Conservation (phyloP, 2,797 vertebrate species). For the Chelon labrosus region DNA sequence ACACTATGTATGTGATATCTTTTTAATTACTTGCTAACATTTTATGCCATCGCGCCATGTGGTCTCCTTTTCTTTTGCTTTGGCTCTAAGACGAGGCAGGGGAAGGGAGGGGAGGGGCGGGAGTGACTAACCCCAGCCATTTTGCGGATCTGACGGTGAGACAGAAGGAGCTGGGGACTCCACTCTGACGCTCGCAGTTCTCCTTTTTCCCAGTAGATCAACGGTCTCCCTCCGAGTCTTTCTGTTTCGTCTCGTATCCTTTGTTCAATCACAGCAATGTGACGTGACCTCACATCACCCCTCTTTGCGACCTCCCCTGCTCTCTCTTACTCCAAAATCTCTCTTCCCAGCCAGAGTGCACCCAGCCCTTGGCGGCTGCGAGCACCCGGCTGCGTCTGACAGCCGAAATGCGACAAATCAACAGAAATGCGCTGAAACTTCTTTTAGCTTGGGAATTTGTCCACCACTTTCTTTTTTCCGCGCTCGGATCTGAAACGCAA, state of each 20-base stretch:
- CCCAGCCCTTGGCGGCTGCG: conserved; percentile 42
- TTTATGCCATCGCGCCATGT: conserved; percentile 63
- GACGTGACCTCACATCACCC: conserved; percentile 36
- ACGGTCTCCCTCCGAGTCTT: not conserved
- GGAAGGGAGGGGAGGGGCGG: not conserved
- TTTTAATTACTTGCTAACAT: conserved; percentile 70
- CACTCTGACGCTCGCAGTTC: not conserved
- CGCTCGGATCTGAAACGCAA: not conserved
- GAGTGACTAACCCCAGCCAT: conserved; percentile 19
- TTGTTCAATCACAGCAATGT: not conserved
- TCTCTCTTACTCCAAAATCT: not conserved
- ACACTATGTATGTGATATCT: conserved; percentile 71
- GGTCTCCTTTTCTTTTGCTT: conserved; percentile 42
- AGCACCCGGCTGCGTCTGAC: conserved; percentile 56
- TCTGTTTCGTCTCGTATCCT: conserved; percentile 7
- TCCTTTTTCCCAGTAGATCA: conserved; percentile 44
- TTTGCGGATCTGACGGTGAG: conserved; percentile 11
- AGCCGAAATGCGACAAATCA: conserved; percentile 72
- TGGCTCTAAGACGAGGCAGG: conserved; percentile 15
- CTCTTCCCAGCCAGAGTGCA: conserved; percentile 28
- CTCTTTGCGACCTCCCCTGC: conserved; percentile 3
- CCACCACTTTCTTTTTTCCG: not conserved
- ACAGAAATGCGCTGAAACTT: conserved; percentile 39
- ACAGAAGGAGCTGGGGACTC: conserved; percentile 8
- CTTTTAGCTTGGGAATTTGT: no score